A percentile compares a stretch with the other conserved stretches of the same genome.
phyloP scores from a whole-genome alignment of 1,140 invertebrate species.

The Pogonomyrmex barbatus region DNA sequence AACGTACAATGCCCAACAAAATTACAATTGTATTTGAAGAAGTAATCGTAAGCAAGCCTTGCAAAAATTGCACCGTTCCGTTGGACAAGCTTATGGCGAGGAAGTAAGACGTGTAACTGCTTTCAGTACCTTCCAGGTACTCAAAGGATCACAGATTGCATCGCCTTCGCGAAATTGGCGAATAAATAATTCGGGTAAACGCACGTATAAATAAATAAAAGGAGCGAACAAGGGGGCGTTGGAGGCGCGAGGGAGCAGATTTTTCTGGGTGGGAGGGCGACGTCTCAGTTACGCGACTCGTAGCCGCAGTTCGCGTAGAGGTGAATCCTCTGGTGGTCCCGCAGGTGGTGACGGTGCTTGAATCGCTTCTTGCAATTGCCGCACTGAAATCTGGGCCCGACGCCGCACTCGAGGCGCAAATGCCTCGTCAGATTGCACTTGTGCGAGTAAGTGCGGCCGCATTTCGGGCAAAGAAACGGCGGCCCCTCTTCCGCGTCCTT shows the following conservation, averaged over 20 bases:
- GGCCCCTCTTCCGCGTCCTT: slow-evolving; percentile 69
- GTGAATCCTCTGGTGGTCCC: slow-evolving; percentile 81
- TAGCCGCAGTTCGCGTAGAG: slow-evolving; percentile 65
- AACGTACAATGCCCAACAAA: slow-evolving; percentile 43
- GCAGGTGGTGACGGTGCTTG: slow-evolving; percentile 85
- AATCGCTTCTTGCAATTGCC: slow-evolving; percentile 84
- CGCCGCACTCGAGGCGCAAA: slow-evolving; percentile 87
- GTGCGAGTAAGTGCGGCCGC: slow-evolving; percentile 83
- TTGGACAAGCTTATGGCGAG: slow-evolving; percentile 8
- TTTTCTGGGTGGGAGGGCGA: not conserved
- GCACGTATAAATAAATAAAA: not conserved
- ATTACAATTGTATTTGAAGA: slow-evolving; percentile 36
- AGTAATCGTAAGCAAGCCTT: slow-evolving; percentile 16
- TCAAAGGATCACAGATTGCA: slow-evolving; percentile 25
- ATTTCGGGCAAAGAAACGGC: slow-evolving; percentile 82
- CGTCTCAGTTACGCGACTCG: slow-evolving; percentile 61
- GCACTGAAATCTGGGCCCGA: slow-evolving; percentile 86
- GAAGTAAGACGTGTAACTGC: slow-evolving; percentile 25
- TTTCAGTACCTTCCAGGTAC: slow-evolving; percentile 7
- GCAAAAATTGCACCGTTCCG: slow-evolving; percentile 1
- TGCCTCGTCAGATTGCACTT: slow-evolving; percentile 84
- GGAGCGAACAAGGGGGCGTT: not conserved
- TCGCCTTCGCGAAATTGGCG: not conserved
- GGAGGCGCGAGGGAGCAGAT: not conserved
- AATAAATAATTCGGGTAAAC: slow-evolving; percentile 42